These are phyloP conservation scores for Parotia lawesii DNA, from an alignment of 2,113 vertebrate species.

Conservation along the genomic window DNA sequence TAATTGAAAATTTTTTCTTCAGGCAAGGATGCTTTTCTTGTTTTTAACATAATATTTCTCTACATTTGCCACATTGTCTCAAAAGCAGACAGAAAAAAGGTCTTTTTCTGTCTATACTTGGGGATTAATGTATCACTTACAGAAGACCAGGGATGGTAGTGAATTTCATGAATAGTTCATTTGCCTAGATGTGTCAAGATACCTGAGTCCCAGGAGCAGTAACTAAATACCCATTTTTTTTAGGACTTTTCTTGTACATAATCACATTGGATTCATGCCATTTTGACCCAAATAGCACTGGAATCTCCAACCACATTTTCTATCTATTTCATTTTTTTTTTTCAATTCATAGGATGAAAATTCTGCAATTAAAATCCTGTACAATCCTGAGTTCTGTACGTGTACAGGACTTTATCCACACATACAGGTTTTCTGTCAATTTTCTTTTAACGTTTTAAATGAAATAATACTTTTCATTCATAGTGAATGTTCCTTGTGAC, in stretches of 20 bases:
- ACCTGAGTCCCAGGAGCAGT: not conserved
- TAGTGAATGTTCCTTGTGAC: rapidly evolving
- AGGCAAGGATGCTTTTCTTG: not conserved
- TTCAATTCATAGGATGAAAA: not conserved
- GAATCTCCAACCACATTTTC: not conserved
- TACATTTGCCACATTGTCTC: not conserved
- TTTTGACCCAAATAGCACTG: not conserved
- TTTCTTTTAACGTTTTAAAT: not conserved
- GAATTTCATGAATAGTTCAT: not conserved
- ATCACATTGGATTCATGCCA: not conserved
- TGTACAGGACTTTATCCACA: not conserved
- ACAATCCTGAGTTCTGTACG: not conserved
- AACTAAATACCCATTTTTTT: not conserved
- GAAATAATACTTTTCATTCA: not conserved
- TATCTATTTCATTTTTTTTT: not conserved
- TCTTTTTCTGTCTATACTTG: not conserved
- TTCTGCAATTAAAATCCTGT: not conserved
- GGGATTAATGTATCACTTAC: not conserved
- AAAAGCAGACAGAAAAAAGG: not conserved
- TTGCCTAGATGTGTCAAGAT: not conserved
- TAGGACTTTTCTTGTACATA: not conserved
- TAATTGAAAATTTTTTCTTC: not conserved
- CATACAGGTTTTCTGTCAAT: not conserved
- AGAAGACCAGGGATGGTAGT: not conserved
- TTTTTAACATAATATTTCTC: not conserved